phyloP scores from a whole-genome alignment of 2,888 invertebrate species.

The Pyrrhopygopsis socrates region DNA sequence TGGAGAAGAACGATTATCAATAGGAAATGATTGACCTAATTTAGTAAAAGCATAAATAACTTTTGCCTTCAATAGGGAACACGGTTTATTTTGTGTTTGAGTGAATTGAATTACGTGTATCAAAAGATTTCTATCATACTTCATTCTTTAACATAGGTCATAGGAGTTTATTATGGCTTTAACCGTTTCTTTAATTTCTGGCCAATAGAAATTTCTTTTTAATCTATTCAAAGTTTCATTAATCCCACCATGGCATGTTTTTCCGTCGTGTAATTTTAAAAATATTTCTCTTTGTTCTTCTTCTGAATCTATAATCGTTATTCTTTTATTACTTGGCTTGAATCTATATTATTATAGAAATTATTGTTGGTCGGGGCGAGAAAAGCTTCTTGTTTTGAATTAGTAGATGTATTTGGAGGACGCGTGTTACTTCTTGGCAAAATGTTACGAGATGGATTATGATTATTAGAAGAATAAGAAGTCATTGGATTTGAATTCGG shows the following conservation, averaged over 20 bases:
- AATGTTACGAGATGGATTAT: too few species aligned
- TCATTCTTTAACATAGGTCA: slow-evolving; percentile 76
- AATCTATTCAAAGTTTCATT: slow-evolving; percentile 35
- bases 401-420: too few species aligned
- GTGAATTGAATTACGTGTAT: slow-evolving; percentile 36
- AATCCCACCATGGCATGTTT: slow-evolving; percentile 55
- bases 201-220: slow-evolving; percentile 46
- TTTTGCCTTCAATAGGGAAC: not conserved
- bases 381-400: too few species aligned
- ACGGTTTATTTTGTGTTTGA: slow-evolving; percentile 46
- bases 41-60: not conserved
- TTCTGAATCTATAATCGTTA: slow-evolving; percentile 51
- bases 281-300: slow-evolving; percentile 48
- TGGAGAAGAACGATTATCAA: not conserved
- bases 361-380: too few species aligned
- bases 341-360: slow-evolving; percentile 68
- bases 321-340: slow-evolving; percentile 82
- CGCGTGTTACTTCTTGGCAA: too few species aligned
- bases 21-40: not conserved
- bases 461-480: too few species aligned
- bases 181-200: slow-evolving; percentile 65
- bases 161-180: slow-evolving; percentile 78
- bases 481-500: too few species aligned
- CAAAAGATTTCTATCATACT: slow-evolving; percentile 69
- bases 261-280: slow-evolving; percentile 47